Percentiles rank a stretch among this genome's conserved stretches.
phyloP scores from a whole-genome alignment of 35 echinoderm and acorn worm genomes.

The Holothuria glaberrima region DNA sequence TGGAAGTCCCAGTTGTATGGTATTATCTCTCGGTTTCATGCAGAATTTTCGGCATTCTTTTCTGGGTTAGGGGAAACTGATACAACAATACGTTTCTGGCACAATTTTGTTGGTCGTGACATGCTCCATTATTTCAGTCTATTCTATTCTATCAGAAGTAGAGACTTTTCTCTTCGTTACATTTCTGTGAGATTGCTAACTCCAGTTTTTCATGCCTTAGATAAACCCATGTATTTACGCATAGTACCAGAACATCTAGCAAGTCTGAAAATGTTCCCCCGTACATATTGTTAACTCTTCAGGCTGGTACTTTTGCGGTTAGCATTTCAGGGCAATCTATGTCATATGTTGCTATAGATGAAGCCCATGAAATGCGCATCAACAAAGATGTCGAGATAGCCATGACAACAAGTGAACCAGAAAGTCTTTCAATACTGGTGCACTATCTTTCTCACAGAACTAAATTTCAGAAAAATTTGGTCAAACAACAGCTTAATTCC shows the following conservation, averaged over 20 bases:
- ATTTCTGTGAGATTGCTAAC: not conserved
- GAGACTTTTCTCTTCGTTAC: constrained; percentile 33
- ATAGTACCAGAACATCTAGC: too few relatives aligned
- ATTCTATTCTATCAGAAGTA: constrained; percentile 24
- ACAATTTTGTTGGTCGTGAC: constrained; percentile 19
- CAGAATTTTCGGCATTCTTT: not conserved
- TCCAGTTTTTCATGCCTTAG: constrained; percentile 66
- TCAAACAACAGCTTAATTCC: not conserved
- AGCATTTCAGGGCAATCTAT: not conserved
- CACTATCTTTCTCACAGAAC: constrained; percentile 70
- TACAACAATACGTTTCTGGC: constrained; percentile 25
- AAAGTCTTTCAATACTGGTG: constrained; percentile 15
- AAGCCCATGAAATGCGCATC: constrained; percentile 69
- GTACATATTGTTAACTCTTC: not conserved
- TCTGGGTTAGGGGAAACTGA: not conserved
- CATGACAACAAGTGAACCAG: constrained; percentile 7
- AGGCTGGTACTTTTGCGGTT: constrained; percentile 38
- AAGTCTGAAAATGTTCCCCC: constrained; percentile 12
- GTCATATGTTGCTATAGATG: constrained; percentile 51
- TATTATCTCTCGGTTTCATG: not conserved
- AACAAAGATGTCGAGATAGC: constrained; percentile 55
- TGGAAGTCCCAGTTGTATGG: not conserved
- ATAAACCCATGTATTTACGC: constrained; percentile 35
- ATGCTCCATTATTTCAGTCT: constrained; percentile 41
- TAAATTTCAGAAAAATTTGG: constrained; percentile 5